Conservation (phyloP, 1,140 invertebrate genomes). For the Pteromalus puparum region DNA sequence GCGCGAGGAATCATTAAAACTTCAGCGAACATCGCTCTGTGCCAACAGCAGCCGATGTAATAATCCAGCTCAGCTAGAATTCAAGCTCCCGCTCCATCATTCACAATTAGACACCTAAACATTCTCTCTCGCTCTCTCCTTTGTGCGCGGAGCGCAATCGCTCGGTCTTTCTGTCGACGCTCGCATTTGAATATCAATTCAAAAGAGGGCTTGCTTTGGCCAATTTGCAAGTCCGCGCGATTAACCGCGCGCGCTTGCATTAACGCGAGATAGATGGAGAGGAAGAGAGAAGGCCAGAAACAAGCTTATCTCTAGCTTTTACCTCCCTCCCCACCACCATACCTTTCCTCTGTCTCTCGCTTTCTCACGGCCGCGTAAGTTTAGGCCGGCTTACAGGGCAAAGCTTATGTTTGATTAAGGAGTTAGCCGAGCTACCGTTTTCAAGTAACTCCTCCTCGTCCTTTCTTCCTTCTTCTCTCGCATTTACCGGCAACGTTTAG, state of each 20-base stretch:
- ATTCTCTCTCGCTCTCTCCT: not conserved
- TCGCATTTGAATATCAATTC: conserved; percentile 52
- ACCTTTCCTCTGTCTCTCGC: not conserved
- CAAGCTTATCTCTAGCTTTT: not conserved
- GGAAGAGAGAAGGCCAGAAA: conserved; percentile 12
- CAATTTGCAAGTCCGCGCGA: conserved; percentile 59
- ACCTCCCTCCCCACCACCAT: not conserved
- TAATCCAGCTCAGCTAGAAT: not conserved
- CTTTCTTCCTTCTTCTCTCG: not conserved
- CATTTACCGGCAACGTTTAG: not conserved
- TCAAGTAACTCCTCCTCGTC: conserved; percentile 32
- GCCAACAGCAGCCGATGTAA: not conserved
- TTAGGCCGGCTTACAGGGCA: conserved; percentile 53
- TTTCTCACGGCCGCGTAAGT: conserved; percentile 42
- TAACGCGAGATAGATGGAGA: conserved; percentile 20
- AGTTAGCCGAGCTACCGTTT: conserved; percentile 57
- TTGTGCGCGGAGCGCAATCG: not conserved
- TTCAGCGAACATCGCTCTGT: not conserved
- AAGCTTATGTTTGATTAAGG: conserved; percentile 59
- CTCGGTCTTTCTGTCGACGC: conserved; percentile 2
- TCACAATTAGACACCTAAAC: conserved; percentile 7
- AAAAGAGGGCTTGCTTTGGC: conserved; percentile 49
- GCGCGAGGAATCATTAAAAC: not conserved
- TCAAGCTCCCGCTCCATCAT: not conserved
- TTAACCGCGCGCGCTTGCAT: conserved; percentile 51